Conservation (phyloP, 2,113 vertebrate genomes). For the Neolamprologus sp. region DNA sequence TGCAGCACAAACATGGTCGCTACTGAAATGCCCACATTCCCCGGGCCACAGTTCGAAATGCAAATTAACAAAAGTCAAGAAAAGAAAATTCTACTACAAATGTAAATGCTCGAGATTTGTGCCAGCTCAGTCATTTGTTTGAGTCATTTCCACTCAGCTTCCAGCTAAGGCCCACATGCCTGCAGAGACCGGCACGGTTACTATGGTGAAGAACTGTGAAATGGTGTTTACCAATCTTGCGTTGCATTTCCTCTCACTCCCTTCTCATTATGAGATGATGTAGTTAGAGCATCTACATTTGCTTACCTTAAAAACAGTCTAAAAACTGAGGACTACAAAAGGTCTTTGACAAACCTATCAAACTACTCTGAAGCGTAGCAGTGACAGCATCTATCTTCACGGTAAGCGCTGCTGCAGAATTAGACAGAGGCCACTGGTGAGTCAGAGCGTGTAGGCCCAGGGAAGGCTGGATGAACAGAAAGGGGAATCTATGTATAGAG, state of each 20-base stretch:
- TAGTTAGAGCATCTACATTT: neutral
- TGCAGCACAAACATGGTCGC: neutral
- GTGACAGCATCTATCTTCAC: neutral
- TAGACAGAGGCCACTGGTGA: constrained; percentile 1
- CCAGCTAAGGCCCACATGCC: constrained; percentile 17
- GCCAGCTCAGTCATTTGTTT: constrained; percentile 11
- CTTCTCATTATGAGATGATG: neutral
- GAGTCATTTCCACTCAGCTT: constrained; percentile 22
- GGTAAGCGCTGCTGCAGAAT: neutral
- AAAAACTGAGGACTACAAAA: neutral
- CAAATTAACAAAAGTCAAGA: constrained; percentile 7
- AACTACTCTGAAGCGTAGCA: neutral
- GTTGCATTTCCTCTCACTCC: neutral
- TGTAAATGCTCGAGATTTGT: neutral
- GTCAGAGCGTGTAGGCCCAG: constrained; percentile 41
- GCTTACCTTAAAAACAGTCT: neutral
- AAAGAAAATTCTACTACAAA: constrained; percentile 18
- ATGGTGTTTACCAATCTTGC: neutral
- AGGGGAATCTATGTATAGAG: constrained; percentile 39
- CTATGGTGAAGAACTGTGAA: constrained; percentile 3
- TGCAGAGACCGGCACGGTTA: constrained; percentile 1
- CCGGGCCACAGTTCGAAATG: constrained; percentile 2
- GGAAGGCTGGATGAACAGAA: constrained; percentile 3
- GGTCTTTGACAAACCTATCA: neutral
- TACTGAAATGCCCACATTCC: neutral